Base-by-base conservation (phyloP, 2,797 vertebrate genomes). In the Microtus californicus region DNA sequence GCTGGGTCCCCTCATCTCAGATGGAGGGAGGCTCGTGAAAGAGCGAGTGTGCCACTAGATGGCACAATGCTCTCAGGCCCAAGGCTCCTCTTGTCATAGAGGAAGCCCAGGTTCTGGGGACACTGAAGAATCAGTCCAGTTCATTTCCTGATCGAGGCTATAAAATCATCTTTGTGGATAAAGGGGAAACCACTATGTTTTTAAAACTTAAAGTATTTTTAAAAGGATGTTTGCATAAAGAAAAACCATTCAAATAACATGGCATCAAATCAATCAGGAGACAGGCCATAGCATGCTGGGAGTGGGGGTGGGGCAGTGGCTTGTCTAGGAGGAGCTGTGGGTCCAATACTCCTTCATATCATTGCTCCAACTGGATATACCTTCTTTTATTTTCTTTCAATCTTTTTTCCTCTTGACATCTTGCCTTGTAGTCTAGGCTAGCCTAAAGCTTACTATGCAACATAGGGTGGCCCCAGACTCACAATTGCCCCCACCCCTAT, bases 1-100 rank as follows among this genome's bases (percentile, higher is more conserved):
- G 97, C 97, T 94, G 97, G 96, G 97, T 96, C 97, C 97, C 95
- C 97, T 98, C 96, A 1, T 96, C 98, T 98, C 93, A 74, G 89
- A 54, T 5, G 0, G 90, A 97, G 91, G 93, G 76, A 97, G 85
- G 97, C 97, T 1, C 0, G 0, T 2, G 1, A 71, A 81, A 63
- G 88, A 90, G 67, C 0, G 2, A 0, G 19, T 1, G 9, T 31
- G 95, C 97, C 98, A 0, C 98, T 98, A 98, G 98, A 97, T 98
- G 98, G 98, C 98, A 78, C 81, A 92, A 83, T 94, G 51, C 97
- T 34, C 97, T 97, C 96, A 95, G 97, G 93, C 95, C 96, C 81
- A 8, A 59, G 2, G 59, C 10, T 5, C 37, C 21, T 89, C 78
- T 77, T n/a, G 40, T 12, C 40, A 0, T 34, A 43, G 43, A 69